Percentiles rank a stretch among this genome's conserved stretches.
Conservation (phyloP, 2,113 vertebrate genomes). For the Ophthalmolycus amberensis region DNA sequence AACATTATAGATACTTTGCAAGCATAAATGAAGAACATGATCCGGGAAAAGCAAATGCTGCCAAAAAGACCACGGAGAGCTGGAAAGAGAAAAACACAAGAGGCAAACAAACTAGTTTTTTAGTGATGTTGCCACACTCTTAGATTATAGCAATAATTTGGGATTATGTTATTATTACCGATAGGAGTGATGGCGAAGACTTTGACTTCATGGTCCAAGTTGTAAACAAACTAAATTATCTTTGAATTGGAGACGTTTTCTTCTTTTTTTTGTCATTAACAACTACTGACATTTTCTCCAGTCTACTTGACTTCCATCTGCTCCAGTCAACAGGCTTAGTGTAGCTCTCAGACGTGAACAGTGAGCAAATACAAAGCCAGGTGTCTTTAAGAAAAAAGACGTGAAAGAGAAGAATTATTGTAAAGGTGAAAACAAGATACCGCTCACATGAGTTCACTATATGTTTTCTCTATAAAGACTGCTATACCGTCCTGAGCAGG, state of each 20-base stretch:
- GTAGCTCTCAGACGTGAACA: not conserved
- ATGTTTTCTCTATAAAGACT: conserved; percentile 15
- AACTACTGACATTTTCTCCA: not conserved
- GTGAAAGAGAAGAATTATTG: not conserved
- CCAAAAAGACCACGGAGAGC: not conserved
- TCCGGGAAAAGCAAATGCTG: not conserved
- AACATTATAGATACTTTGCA: not conserved
- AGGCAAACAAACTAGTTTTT: not conserved
- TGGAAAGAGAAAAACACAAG: not conserved
- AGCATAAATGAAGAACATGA: not conserved
- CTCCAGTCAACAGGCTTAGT: not conserved
- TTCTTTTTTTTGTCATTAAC: not conserved
- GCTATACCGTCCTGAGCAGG: conserved; percentile 55
- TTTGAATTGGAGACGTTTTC: not conserved
- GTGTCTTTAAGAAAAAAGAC: not conserved
- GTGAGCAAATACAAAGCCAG: not conserved
- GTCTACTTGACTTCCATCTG: conserved; percentile 4
- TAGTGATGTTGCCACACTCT: not conserved
- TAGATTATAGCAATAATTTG: not conserved
- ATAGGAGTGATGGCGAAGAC: not conserved
- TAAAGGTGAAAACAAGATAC: conserved; percentile 5
- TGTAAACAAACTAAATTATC: not conserved
- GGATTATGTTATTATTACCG: not conserved
- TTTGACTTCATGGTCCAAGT: not conserved
- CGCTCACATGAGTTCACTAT: not conserved